Percentiles rank a stretch among this genome's conserved stretches.
Conservation (phyloP, 2,888 invertebrate genomes). For the Trachelus iudaicus region DNA sequence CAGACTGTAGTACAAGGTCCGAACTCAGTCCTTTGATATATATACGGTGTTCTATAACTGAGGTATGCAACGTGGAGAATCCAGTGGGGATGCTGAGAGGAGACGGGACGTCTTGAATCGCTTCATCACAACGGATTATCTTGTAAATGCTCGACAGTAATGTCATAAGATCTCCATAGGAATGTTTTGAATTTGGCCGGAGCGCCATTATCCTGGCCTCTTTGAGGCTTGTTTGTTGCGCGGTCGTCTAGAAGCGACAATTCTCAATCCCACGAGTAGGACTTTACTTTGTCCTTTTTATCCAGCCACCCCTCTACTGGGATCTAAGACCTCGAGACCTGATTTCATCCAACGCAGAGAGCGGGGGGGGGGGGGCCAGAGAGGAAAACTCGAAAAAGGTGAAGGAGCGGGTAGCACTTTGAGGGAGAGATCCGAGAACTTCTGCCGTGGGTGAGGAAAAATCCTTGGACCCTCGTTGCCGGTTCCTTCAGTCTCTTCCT, state of each 20-base stretch:
- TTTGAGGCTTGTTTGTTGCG: constrained; percentile 13
- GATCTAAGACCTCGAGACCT: not conserved
- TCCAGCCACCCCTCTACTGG: not conserved
- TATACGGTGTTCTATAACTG: not conserved
- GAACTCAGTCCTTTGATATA: not conserved
- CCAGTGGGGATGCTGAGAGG: not conserved
- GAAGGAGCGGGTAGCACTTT: not conserved
- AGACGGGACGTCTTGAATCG: constrained; percentile 16
- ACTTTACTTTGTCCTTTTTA: not conserved
- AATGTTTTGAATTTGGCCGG: constrained; percentile 20
- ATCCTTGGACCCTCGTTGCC: not conserved
- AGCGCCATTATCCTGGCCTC: constrained; percentile 15
- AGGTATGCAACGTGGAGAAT: not conserved
- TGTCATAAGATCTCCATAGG: constrained; percentile 21
- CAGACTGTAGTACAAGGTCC: not conserved
- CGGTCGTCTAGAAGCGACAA: not conserved
- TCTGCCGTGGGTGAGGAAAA: not conserved
- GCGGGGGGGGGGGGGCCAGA: not conserved
- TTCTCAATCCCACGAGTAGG: not conserved
- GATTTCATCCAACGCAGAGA: not conserved
- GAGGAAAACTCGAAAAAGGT: not conserved
- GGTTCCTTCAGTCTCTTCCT: not conserved
- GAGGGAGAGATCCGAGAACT: not conserved
- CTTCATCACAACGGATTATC: constrained; percentile 22
- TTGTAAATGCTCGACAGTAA: constrained; percentile 19